A percentile compares a stretch with the other conserved stretches of the same genome.
These are phyloP conservation scores for Poeciliopsis turneri DNA, from an alignment of 2,797 vertebrate species.

Conservation along the genomic window DNA sequence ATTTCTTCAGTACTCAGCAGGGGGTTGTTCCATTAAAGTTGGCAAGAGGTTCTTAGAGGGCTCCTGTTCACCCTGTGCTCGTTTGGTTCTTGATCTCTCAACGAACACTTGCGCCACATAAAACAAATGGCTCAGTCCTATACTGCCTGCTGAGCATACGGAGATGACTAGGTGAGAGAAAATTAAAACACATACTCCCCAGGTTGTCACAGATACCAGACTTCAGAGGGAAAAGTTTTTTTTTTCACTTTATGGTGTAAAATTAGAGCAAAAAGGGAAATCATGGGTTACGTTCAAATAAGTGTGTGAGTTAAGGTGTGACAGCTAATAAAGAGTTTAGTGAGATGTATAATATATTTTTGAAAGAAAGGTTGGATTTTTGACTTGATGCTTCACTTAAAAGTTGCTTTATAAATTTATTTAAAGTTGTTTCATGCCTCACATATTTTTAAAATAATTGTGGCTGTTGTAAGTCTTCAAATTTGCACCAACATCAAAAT, in stretches of 20 bases:
- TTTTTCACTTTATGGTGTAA: constrained; percentile 40
- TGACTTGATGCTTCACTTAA: background rate
- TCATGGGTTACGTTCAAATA: constrained; percentile 47
- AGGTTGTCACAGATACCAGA: constrained; percentile 49
- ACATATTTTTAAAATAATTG: background rate
- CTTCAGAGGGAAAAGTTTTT: constrained; percentile 60
- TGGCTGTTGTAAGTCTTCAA: background rate
- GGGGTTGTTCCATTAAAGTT: constrained; percentile 72
- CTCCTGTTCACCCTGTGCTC: constrained; percentile 61
- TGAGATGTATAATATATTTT: background rate
- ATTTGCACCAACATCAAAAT: background rate
- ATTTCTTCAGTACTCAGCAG: constrained; percentile 69
- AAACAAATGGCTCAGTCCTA: constrained; percentile 59
- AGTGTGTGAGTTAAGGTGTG: constrained; percentile 11
- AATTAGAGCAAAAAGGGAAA: constrained; percentile 60
- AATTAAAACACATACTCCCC: constrained; percentile 62
- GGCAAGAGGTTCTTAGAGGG: constrained; percentile 53
- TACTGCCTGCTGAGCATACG: constrained; percentile 51
- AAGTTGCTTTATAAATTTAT: background rate
- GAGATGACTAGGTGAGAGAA: constrained; percentile 63
- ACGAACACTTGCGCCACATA: constrained; percentile 61
- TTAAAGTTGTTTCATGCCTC: background rate
- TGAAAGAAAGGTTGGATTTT: background rate
- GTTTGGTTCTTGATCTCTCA: constrained; percentile 72
- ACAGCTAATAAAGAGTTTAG: constrained; percentile 8